Base-by-base conservation (phyloP, 2,797 vertebrate species). In the Myotis pilosus region DNA sequence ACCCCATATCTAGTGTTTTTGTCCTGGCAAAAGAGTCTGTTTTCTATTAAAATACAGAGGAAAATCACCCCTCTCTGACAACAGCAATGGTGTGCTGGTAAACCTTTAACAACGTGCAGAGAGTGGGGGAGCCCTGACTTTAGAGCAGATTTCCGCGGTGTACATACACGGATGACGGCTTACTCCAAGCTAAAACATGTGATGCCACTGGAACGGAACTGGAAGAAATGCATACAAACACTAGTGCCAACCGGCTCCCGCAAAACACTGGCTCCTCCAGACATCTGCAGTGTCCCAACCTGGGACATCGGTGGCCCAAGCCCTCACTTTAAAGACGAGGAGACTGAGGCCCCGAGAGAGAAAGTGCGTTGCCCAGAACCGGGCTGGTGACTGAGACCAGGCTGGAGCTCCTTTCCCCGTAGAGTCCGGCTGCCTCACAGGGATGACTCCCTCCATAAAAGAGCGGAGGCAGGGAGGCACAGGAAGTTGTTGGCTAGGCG, bases 1-100 rank as follows among this genome's bases (percentile, higher is more conserved):
- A 80, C 36, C 15, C 25, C n/a, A 74, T 44, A 68, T 25, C n/a
- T 4, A 49, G 11, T 60, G n/a, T 87, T 38, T 92, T 20, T 75
- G 25, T 79, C n/a, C 15, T 89, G 38, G 30, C 20, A 44, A 72
- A 79, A 38, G 20, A 82, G 19, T 91, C 38, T 72, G 20, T 41
- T 86, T 96, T 78, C 41, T 53, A 87, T 49, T 44, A 75, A 78
- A 49, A 88, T 60, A 79, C 22, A 93, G 64, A 64, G 0, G 62
- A 71, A 96, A 94, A 81, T 69, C 47, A 74, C 47, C 28, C 25
- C 47, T 13, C 80, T 89, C 80, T 82, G 51, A 89, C 62, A 79
- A 47, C 2, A 72, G 38, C 71, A 81, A n/a, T 16, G 17, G 25
- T 49, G 15, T 49, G 66, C 57, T 49, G 17, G 53, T 66, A 76